phyloP scores from a whole-genome alignment of 2,113 vertebrate genomes.

The Phyllostomus discolor region DNA sequence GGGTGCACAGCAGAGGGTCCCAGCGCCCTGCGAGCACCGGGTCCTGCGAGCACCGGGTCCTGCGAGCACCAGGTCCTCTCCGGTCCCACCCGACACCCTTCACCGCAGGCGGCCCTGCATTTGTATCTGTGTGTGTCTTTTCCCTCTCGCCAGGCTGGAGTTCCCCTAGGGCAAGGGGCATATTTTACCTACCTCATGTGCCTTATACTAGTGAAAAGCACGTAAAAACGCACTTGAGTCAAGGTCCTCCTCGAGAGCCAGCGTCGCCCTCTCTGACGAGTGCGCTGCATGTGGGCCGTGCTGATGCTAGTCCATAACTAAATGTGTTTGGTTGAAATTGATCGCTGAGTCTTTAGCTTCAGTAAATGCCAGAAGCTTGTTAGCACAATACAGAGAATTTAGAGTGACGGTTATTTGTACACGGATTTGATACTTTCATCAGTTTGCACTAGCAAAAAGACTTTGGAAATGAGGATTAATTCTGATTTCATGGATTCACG shows the following conservation, averaged over 20 bases:
- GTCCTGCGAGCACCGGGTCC: neutral
- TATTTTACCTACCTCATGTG: neutral
- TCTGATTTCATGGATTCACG: neutral
- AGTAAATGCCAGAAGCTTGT: neutral
- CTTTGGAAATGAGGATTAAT: neutral
- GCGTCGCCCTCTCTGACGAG: neutral
- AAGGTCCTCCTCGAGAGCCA: neutral
- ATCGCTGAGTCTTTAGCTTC: neutral
- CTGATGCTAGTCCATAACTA: neutral
- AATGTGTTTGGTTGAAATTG: neutral
- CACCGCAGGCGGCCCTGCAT: neutral
- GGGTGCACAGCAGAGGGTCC: neutral
- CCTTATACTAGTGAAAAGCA: neutral
- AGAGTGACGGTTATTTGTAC: neutral
- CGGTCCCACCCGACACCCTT: neutral
- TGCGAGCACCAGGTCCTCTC: neutral
- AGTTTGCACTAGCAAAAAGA: constrained; percentile 21
- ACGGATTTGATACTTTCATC: neutral
- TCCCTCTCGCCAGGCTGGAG: neutral
- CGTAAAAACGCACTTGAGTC: neutral
- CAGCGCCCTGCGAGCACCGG: neutral
- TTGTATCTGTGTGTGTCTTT: neutral
- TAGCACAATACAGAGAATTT: neutral
- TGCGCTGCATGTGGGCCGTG: neutral
- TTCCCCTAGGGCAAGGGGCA: neutral